Conservation (phyloP, 1,140 invertebrate genomes). For the Drosophila tropicalis region DNA sequence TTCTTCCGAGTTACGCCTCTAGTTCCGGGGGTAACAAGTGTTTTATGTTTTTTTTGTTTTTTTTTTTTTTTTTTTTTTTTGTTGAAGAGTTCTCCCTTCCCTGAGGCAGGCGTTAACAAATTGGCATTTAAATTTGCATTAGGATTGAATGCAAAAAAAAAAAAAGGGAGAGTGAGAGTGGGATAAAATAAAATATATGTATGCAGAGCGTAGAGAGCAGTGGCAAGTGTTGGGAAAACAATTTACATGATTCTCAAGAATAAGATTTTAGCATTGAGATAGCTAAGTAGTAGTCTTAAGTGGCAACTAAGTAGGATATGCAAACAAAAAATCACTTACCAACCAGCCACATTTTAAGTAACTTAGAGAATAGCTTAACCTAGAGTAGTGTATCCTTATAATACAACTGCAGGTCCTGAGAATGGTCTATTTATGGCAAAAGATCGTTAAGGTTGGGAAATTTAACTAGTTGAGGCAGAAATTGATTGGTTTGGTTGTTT, state of each 20-base stretch:
- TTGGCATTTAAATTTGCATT: constrained; percentile 69
- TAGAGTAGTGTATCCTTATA: too few species aligned
- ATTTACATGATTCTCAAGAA: neutral
- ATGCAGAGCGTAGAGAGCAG: too few species aligned
- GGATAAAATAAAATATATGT: neutral
- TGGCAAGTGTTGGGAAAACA: neutral
- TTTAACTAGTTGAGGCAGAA: too few species aligned
- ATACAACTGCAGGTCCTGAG: too few species aligned
- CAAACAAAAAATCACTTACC: too few species aligned
- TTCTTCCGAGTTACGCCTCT: constrained; percentile 30
- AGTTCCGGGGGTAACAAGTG: constrained; percentile 43
- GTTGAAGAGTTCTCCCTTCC: constrained; percentile 40
- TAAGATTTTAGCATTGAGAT: constrained; percentile 2
- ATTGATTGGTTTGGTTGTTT: too few species aligned
- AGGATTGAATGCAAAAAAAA: constrained; percentile 19
- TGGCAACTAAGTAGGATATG: too few species aligned
- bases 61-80: neutral
- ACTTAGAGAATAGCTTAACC: too few species aligned
- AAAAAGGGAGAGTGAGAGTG: neutral
- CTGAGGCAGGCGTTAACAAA: constrained; percentile 46
- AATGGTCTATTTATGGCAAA: too few species aligned
- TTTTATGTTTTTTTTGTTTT: constrained; percentile 41
- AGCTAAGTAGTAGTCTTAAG: neutral
- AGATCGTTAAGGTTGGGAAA: too few species aligned
- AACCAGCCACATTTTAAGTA: too few species aligned